Evolutionary conservation across 35 echinoderm and acorn worm species (phyloP), one percentile per base, ranked within the genome.

Genomic region (Holothuria glaberrima): DNA sequence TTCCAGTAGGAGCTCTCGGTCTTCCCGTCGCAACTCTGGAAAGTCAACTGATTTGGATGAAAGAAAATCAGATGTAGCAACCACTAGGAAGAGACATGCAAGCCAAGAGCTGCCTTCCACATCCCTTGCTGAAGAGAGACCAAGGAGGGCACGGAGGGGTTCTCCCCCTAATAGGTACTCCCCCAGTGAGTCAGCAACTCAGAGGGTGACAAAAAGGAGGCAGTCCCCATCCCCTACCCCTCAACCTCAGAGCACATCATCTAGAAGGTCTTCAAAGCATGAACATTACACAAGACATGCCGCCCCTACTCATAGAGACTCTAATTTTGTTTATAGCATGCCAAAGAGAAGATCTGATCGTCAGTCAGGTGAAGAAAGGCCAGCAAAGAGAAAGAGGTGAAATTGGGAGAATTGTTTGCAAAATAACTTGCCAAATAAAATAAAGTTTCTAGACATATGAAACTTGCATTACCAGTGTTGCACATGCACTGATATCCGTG

Each of bases 181-280:
- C 36, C 89, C 89, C 18, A 90, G 89, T 70, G 89, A 90, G 58
- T 83, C 74, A 14, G 75, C 66, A 33, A 90, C 89, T 56, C 75
- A 67, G 59, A 80, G 89, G 41, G n/a, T 80, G 46, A 35, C 89
- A 31, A 68, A 57, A 19, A 65, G 88, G 61, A 87, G 22, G n/a
- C 32, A 71, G 33, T 87, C 85, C 24, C 85, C 85, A 41, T 52
- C 85, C 62, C 85, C 85, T 32, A 46, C 85, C 7, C 85, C 85
- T 71, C 85, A 67, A 35, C 35, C 60, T 14, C 85, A 87, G 62
- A 27, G 28, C 5, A 54, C n/a, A 33, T 20, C 30, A 35, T 78
- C 80, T 22, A 59, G 80, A 30, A 84, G 80, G 34, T 58, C 56
- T 29, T 84, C 80, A 6, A 84, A 84, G 25, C 85, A 62, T 69